Evolutionary conservation across 2,797 vertebrate species (phyloP), one percentile per base, ranked within the genome.

Genomic region (Ficedula albicollis): DNA sequence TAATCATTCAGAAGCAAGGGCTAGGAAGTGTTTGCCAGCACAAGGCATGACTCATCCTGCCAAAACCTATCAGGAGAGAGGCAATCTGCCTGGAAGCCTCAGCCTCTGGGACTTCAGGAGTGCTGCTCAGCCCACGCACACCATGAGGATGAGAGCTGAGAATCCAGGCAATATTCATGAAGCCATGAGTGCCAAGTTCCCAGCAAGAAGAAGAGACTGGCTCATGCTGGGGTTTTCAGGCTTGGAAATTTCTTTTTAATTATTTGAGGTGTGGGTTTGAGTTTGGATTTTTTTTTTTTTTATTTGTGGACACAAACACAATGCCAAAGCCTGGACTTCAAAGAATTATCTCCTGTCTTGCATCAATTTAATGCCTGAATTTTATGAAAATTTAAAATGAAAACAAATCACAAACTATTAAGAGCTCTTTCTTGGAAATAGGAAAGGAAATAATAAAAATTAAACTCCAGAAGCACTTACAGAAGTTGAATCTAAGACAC

Each of bases 1-100:
- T 14, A 87, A 70, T 83, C 58, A 80, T 89, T 91, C 72, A 60
- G 68, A 74, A 94, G 75, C 44, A 59, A 87, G 41, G 72, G 55
- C 76, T 89, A 80, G 83, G 87, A 95, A 87, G 91, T 70, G 49
- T 67, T 59, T 87, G 87, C 68, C 91, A 93, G 60, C 76, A 95
- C 85, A 75, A 92, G 63, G 67, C 36, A 73, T 76, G 92, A 90
- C 48, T 95, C 94, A 96, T 64, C 70, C 84, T 3, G 1, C 55
- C 10, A 4, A 90, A 89, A 46, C 6, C 6, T 10, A 84, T 54
- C 44, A 36, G 67, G 55, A 69, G 66, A 68, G 62, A 73, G 29
- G 74, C 63, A 83, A 88, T 69, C 80, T 90, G 90, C 86, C 74
- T 43, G 9, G 32, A 68, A 93, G 89, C 76, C 66, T 58, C 80